Base-by-base conservation (phyloP, 2,888 invertebrate genomes). In the Sceliomorpha sp. region DNA sequence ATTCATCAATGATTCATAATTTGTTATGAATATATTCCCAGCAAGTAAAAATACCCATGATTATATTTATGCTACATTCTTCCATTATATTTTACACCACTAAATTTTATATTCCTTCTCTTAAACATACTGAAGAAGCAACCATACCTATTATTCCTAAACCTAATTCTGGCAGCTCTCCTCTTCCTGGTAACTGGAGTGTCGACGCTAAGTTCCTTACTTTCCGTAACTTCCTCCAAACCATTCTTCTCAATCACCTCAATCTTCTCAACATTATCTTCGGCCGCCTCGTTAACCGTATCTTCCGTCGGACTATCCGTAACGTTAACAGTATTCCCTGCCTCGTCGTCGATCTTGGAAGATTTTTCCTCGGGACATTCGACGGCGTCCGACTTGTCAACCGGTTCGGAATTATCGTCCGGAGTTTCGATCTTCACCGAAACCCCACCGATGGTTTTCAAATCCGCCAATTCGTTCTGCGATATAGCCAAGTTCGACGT, bases 351-450 rank as follows among this genome's bases (percentile, higher is more conserved):
- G n/a, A n/a, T n/a, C n/a, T n/a, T n/a, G n/a, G n/a, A n/a, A n/a
- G n/a, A n/a, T n/a, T n/a, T n/a, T n/a, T n/a, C n/a, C n/a, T n/a
- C n/a, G n/a, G n/a, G n/a, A n/a, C n/a, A n/a, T n/a, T n/a, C n/a
- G n/a, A n/a, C 91, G 0, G 89, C 88, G 66, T 90, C 91, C 1
- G 89, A 89, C 77, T 92, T 91, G 60, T 91, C 91, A 2, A 75
- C 70, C 8, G 59, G 45, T 32, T 85, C 84, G 0, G 76, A 80
- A 63, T 82, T 80, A 39, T 87, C 87, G 44, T 87, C 85, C 1
- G 81, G 82, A 48, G 78, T 82, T 67, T 87, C 87, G 40, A 87
- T 86, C 66, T 87, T 88, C n/a, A 88, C 88, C 1, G 85, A 87
- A 7, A 88, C 86, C 8, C 87, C 87, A n/a, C 85, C 80, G 34